phyloP scores from a whole-genome alignment of 2,888 invertebrate species.

The Liposcelis brunnea region DNA sequence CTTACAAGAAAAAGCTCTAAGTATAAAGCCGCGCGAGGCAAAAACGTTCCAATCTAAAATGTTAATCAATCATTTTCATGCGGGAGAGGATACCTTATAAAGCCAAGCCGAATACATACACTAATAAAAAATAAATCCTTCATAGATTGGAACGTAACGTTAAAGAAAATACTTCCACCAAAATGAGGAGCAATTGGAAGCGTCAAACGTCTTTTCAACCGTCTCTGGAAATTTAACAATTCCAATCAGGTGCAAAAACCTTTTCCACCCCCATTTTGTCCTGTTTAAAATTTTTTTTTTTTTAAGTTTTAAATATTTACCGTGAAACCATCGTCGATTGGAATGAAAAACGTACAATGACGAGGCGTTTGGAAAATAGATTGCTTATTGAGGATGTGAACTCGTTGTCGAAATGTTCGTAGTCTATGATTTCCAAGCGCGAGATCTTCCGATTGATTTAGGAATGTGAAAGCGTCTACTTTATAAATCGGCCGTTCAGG shows the following conservation, averaged over 20 bases:
- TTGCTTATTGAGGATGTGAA: constrained; percentile 51
- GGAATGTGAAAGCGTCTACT: constrained; percentile 64
- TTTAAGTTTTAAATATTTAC: constrained; percentile 33
- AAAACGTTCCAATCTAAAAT: no score
- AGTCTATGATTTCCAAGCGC: constrained; percentile 53
- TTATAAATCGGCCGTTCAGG: constrained; percentile 48
- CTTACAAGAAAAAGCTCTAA: no score
- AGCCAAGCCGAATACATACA: no score
- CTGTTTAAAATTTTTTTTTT: no score
- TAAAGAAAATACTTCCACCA: constrained; percentile 6
- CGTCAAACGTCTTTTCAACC: not conserved
- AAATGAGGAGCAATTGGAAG: constrained; percentile 1
- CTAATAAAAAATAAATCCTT: no score
- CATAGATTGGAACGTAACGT: constrained; percentile 1
- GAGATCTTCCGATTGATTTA: constrained; percentile 58
- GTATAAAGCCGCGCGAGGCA: no score
- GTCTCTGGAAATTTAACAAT: not conserved
- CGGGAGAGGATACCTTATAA: no score
- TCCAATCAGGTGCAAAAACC: no score
- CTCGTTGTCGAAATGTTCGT: constrained; percentile 57
- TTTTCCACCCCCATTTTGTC: no score
- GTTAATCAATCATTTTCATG: no score
- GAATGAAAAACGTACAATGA: constrained; percentile 75
- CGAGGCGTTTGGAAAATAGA: constrained; percentile 61
- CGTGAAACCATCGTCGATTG: constrained; percentile 78